Evolutionary conservation across 2,888 invertebrate genomes (phyloP).

Genomic region (Cyrtodaria siliqua): DNA sequence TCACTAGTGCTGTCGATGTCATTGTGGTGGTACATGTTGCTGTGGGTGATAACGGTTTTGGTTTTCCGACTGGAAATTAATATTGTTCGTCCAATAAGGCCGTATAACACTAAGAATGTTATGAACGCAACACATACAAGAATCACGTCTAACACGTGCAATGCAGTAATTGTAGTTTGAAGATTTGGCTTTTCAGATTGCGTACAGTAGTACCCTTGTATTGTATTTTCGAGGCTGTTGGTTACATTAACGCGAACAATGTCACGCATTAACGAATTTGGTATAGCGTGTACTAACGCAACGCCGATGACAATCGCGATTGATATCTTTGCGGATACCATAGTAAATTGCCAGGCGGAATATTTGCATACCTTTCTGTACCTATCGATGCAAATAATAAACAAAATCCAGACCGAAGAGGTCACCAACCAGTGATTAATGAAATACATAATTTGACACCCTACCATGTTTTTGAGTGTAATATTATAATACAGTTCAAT

Average conservation of each 20-base stretch:
- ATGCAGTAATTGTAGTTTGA: no score
- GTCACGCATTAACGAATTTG: background rate
- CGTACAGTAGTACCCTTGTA: no score
- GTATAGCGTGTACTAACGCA: background rate
- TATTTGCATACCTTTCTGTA: no score
- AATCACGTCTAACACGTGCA: no score
- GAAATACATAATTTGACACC: background rate
- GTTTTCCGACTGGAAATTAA: no score
- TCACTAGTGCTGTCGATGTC: no score
- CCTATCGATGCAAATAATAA: background rate
- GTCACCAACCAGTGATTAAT: background rate
- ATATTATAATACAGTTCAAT: background rate
- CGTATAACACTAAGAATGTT: no score
- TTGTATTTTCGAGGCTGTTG: slow-evolving; percentile 5
- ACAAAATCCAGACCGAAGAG: background rate
- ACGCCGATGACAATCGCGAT: background rate
- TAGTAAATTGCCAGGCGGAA: no score
- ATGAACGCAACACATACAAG: no score
- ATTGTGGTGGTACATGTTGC: no score
- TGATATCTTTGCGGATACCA: background rate
- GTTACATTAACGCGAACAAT: background rate
- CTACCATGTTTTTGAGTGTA: background rate
- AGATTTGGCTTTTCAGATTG: background rate
- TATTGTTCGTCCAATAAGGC: no score
- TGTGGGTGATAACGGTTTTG: no score